Conservation (phyloP, 2,888 invertebrate genomes). For the Apomyelois bistriatella region DNA sequence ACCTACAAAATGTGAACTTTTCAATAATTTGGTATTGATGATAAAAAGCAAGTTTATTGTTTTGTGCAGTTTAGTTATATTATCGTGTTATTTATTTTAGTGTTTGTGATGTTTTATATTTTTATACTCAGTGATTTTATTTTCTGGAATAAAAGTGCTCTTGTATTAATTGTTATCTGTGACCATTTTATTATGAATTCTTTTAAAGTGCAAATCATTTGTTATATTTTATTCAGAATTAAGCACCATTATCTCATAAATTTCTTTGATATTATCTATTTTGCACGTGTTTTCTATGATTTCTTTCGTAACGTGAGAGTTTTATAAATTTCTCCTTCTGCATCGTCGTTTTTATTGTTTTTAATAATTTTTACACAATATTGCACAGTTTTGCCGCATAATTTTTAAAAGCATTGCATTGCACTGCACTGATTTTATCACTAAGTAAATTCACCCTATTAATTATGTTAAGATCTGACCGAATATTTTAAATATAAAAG, state of each 20-base stretch:
- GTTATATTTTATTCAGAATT: background rate
- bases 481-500: too few species aligned
- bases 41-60: background rate
- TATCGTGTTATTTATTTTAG: background rate
- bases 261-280: background rate
- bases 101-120: background rate
- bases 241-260: background rate
- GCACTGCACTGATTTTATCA: constrained; percentile 20
- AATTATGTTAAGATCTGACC: too few species aligned
- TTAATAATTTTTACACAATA: constrained; percentile 15
- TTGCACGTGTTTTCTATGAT: too few species aligned
- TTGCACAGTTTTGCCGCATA: constrained; percentile 12
- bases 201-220: background rate
- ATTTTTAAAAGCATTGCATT: background rate
- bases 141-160: background rate
- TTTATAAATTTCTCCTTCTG: background rate
- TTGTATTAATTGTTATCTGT: background rate
- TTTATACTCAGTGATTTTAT: background rate
- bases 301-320: too few species aligned
- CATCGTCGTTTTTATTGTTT: background rate
- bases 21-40: too few species aligned
- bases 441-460: too few species aligned
- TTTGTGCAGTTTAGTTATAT: background rate
- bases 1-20: too few species aligned
- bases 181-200: background rate